Conservation (phyloP, 2,888 invertebrate genomes). For the Unio delphinus region DNA sequence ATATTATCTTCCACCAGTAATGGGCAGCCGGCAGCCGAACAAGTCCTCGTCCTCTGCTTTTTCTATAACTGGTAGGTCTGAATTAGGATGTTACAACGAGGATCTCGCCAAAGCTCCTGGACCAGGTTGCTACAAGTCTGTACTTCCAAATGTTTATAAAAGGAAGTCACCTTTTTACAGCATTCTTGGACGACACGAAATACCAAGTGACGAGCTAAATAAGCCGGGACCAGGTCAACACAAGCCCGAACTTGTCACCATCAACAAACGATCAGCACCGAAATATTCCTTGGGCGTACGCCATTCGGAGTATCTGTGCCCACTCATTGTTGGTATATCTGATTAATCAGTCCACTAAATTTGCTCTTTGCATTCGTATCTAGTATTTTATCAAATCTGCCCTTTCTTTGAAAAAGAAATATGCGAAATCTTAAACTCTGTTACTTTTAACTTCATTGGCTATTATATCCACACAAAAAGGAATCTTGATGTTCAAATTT, state of each 20-base stretch:
- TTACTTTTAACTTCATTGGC: no score
- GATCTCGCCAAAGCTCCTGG: conserved; percentile 74
- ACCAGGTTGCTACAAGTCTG: conserved; percentile 83
- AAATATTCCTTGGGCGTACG: conserved; percentile 71
- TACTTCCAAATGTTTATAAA: conserved; percentile 76
- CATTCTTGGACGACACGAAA: conserved; percentile 84
- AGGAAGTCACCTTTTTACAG: conserved; percentile 84
- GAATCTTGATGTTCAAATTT: no score
- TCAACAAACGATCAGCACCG: conserved; percentile 55
- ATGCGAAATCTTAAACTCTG: no score
- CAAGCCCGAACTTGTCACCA: conserved; percentile 90
- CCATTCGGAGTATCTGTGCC: conserved; percentile 69
- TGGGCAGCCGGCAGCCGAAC: conserved; percentile 62
- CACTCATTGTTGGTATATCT: conserved; percentile 43
- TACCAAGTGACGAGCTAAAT: conserved; percentile 83
- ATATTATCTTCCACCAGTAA: conserved; percentile 59
- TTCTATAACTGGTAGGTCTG: conserved; percentile 83
- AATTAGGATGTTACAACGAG: conserved; percentile 69
- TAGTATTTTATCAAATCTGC: no score
- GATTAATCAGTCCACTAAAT: no score
- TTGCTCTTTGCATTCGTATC: no score
- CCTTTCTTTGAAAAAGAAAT: no score
- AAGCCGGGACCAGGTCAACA: conserved; percentile 94
- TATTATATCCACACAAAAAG: no score
- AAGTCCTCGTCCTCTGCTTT: conserved; percentile 81